Percentiles rank a stretch among this genome's conserved stretches.
Conservation (phyloP, 2,797 vertebrate species). For the Merluccius polli region DNA sequence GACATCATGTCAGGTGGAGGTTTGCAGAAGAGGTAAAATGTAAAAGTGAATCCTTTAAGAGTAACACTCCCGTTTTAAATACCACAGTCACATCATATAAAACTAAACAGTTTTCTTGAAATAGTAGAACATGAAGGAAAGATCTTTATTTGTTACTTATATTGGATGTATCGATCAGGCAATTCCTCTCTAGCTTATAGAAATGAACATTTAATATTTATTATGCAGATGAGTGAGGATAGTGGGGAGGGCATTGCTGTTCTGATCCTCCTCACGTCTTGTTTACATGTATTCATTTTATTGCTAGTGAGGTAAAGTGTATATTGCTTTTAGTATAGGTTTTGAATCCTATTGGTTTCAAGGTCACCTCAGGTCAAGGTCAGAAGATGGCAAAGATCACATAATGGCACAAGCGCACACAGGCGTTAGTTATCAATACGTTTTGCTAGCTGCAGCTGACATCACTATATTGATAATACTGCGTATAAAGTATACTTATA, state of each 20-base stretch:
- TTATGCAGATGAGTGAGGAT: not conserved
- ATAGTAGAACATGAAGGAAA: not conserved
- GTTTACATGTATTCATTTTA: not conserved
- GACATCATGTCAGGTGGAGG: constrained; percentile 31
- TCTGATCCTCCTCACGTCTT: not conserved
- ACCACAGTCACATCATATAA: not conserved
- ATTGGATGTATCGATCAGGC: too few relatives aligned
- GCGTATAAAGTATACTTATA: too few relatives aligned
- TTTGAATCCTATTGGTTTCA: too few relatives aligned
- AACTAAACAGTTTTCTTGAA: not conserved
- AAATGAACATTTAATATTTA: too few relatives aligned
- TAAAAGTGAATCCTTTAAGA: not conserved
- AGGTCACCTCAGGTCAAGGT: not conserved
- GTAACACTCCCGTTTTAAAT: not conserved
- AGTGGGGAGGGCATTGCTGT: not conserved
- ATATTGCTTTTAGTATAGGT: not conserved
- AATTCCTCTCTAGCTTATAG: too few relatives aligned
- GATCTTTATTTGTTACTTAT: too few relatives aligned
- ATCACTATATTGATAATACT: too few relatives aligned
- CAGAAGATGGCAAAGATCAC: not conserved
- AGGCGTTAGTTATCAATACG: not conserved
- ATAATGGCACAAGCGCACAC: too few relatives aligned
- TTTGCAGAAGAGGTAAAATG: constrained; percentile 14
- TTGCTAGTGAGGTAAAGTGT: not conserved
- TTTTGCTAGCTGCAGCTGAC: not conserved